phyloP scores from a whole-genome alignment of 1,140 invertebrate genomes.

The Meloidogyne chitwoodi region DNA sequence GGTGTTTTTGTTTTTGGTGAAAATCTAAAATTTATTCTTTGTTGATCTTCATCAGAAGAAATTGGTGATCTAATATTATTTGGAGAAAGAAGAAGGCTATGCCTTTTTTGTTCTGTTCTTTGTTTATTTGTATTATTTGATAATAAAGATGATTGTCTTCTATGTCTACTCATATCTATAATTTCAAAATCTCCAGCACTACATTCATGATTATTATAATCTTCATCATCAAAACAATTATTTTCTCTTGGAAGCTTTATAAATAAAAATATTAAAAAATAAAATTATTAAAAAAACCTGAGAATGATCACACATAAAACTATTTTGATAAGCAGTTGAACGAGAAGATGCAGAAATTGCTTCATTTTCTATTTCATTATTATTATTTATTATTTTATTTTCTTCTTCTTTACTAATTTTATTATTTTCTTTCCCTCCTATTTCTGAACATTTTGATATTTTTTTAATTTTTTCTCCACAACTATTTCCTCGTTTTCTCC shows the following conservation, averaged over 20 bases:
- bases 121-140: slow-evolving; percentile 1
- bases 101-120: slow-evolving; percentile 16
- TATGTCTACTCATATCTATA: neutral
- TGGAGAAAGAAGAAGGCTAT: slow-evolving; percentile 11
- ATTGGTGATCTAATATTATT: neutral
- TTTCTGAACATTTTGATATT: slow-evolving; percentile 15
- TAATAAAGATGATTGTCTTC: neutral
- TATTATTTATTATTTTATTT: slow-evolving; percentile 1
- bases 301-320: slow-evolving; percentile 51
- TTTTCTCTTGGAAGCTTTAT: slow-evolving; percentile 44
- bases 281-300: slow-evolving; percentile 25
- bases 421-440: neutral
- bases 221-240: slow-evolving; percentile 19
- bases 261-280: neutral
- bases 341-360: neutral
- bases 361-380: neutral
- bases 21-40: slow-evolving; percentile 7
- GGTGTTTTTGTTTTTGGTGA: neutral
- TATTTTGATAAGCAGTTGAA: slow-evolving; percentile 30
- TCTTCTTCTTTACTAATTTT: neutral
- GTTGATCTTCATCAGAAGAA: slow-evolving; percentile 14
- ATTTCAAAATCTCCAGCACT: neutral
- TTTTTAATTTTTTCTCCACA: slow-evolving; percentile 20
- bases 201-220: neutral
- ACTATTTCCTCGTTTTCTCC: slow-evolving; percentile 7